Percentiles rank a stretch among this genome's conserved stretches.
These are phyloP conservation scores for Spongilla lacustris DNA, from an alignment of 37 sponge, comb jelly and placozoan genomes.

Conservation along the genomic window DNA sequence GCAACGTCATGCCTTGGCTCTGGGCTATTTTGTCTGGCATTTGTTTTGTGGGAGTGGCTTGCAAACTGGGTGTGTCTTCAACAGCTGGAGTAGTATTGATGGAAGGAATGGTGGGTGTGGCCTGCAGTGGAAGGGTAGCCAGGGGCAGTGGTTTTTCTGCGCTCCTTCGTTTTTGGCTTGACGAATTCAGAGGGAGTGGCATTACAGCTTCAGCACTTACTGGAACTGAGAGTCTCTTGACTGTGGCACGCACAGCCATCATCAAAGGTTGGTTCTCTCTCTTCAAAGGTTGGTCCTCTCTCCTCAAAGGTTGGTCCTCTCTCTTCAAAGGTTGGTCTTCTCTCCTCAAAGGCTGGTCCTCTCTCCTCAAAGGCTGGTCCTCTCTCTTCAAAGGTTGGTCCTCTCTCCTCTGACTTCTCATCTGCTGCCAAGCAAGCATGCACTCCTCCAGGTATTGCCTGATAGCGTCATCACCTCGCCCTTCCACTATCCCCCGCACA, in stretches of 20 bases:
- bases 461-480: conserved; percentile 48
- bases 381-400: not conserved
- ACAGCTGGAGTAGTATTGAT: not conserved
- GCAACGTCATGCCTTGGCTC: not conserved
- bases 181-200: not conserved
- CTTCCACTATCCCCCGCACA: conserved; percentile 6
- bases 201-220: not conserved
- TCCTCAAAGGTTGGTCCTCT: not conserved
- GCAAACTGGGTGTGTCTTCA: not conserved
- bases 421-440: conserved; percentile 22
- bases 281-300: not conserved
- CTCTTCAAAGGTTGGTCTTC: not conserved
- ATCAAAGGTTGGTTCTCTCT: not conserved
- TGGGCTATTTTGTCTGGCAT: not conserved
- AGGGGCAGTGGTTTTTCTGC: not conserved
- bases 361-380: not conserved
- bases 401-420: not conserved
- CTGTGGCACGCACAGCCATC: not conserved
- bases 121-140: not conserved
- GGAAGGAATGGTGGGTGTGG: not conserved
- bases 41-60: not conserved
- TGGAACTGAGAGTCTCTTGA: not conserved
- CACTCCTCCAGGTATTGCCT: conserved; percentile 36
- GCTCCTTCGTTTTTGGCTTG: not conserved
- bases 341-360: not conserved